These are phyloP conservation scores for Campaea margaritaria DNA, from an alignment of 2,888 invertebrate genomes.

Conservation along the genomic window DNA sequence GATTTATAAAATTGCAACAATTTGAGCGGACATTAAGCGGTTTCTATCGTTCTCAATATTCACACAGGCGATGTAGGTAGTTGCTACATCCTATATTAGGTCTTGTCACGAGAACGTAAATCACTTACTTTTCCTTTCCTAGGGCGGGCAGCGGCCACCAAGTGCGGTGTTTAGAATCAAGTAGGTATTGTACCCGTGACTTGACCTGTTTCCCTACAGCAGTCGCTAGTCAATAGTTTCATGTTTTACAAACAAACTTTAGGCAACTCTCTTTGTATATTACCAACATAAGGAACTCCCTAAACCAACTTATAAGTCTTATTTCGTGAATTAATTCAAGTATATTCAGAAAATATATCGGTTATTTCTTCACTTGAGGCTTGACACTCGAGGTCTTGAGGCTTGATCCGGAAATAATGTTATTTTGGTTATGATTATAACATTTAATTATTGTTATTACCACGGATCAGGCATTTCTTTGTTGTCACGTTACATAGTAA, in stretches of 20 bases:
- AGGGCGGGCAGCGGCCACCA: slow-evolving; percentile 7
- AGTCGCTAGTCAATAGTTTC: slow-evolving; percentile 3
- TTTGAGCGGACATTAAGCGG: slow-evolving; percentile 7
- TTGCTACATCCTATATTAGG: slow-evolving; percentile 26
- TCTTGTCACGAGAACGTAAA: slow-evolving; percentile 35
- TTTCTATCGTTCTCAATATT: slow-evolving; percentile 20
- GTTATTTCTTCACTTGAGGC: too few relatives aligned
- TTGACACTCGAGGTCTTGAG: too few relatives aligned
- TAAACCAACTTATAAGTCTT: too few relatives aligned
- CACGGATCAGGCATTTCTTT: too few relatives aligned
- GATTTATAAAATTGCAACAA: slow-evolving; percentile 2
- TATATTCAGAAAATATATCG: too few relatives aligned
- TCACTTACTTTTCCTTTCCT: slow-evolving; percentile 36
- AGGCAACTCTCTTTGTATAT: background rate
- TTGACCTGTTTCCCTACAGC: slow-evolving; percentile 31
- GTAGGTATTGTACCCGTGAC: slow-evolving; percentile 34
- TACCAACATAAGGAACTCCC: background rate
- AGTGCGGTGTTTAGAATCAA: slow-evolving; percentile 21
- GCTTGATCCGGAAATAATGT: too few relatives aligned
- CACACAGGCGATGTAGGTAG: slow-evolving; percentile 14
- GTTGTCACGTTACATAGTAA: too few relatives aligned
- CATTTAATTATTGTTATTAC: too few relatives aligned
- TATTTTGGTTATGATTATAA: too few relatives aligned
- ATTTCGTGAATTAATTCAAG: too few relatives aligned
- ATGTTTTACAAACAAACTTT: background rate